These are phyloP conservation scores for Zosterops pallidus DNA, from an alignment of 2,113 vertebrate genomes.

Conservation along the genomic window DNA sequence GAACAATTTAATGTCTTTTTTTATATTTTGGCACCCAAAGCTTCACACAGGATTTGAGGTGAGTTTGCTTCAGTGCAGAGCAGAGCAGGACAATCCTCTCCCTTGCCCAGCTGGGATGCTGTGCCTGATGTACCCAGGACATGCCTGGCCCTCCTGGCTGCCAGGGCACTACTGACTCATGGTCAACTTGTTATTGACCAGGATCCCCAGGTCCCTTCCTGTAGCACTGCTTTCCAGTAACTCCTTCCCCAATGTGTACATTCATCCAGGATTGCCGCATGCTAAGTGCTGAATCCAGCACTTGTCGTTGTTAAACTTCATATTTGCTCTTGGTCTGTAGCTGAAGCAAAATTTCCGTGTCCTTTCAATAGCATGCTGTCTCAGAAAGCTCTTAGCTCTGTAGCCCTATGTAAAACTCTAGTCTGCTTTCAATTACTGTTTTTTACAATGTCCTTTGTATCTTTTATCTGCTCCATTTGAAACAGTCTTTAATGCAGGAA, in stretches of 20 bases:
- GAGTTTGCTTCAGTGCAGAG: rapidly evolving
- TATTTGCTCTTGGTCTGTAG: neutral
- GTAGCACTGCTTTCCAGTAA: neutral
- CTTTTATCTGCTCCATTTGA: neutral
- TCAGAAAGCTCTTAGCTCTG: neutral
- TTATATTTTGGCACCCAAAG: neutral
- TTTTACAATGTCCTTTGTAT: neutral
- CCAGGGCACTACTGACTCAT: neutral
- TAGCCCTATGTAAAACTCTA: neutral
- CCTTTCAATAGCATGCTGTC: neutral
- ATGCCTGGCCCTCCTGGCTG: rapidly evolving
- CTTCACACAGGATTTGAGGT: rapidly evolving
- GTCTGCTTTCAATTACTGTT: neutral
- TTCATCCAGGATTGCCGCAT: rapidly evolving
- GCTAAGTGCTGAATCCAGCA: neutral
- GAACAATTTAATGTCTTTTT: neutral
- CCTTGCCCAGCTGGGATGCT: rapidly evolving
- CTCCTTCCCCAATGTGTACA: rapidly evolving
- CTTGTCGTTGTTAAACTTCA: neutral
- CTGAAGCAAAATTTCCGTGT: neutral
- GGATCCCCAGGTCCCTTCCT: rapidly evolving
- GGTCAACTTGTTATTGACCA: rapidly evolving
- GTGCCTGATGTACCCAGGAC: neutral
- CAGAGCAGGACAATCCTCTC: neutral
- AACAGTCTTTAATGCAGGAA: neutral